Evolutionary conservation across 2,113 vertebrate species (phyloP).

Genomic region (Cacatua alba): DNA sequence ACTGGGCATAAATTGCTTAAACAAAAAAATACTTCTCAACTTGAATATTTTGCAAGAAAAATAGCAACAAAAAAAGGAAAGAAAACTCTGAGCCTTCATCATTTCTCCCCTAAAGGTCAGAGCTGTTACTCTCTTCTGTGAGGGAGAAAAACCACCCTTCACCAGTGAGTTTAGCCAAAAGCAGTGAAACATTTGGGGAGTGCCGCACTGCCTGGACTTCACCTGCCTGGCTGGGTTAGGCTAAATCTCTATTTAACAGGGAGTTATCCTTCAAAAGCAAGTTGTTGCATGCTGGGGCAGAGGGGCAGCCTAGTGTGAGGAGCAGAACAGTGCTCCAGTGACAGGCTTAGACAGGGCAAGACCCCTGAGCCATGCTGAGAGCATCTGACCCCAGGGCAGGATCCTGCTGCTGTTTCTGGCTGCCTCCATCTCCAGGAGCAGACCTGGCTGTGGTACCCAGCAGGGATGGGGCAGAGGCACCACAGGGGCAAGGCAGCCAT

Average conservation of each 20-base stretch:
- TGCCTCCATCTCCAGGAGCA: not conserved
- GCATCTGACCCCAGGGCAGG: not conserved
- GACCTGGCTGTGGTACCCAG: not conserved
- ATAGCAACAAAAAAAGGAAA: not conserved
- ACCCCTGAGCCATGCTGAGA: not conserved
- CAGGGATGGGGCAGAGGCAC: not conserved
- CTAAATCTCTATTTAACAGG: conserved; percentile 54
- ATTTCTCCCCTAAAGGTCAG: conserved; percentile 70
- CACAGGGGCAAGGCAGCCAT: not conserved
- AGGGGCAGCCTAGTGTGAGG: not conserved
- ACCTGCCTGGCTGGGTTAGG: conserved; percentile 47
- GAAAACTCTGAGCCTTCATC: conserved; percentile 36
- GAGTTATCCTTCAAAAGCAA: conserved; percentile 16
- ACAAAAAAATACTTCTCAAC: conserved; percentile 55
- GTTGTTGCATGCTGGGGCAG: not conserved
- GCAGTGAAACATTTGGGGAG: conserved; percentile 48
- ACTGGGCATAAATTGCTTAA: conserved; percentile 64
- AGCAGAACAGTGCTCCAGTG: accelerated
- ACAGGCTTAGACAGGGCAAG: not conserved
- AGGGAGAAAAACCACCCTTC: conserved; percentile 9
- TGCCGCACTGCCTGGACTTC: conserved; percentile 23
- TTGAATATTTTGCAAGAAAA: conserved; percentile 72
- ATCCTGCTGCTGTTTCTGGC: not conserved
- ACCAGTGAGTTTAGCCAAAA: conserved; percentile 26
- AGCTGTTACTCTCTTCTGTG: conserved; percentile 8